A percentile compares a stretch with the other conserved stretches of the same genome.
Evolutionary conservation across 2,888 invertebrate species (phyloP).

Genomic region (Zelleria hepariella): DNA sequence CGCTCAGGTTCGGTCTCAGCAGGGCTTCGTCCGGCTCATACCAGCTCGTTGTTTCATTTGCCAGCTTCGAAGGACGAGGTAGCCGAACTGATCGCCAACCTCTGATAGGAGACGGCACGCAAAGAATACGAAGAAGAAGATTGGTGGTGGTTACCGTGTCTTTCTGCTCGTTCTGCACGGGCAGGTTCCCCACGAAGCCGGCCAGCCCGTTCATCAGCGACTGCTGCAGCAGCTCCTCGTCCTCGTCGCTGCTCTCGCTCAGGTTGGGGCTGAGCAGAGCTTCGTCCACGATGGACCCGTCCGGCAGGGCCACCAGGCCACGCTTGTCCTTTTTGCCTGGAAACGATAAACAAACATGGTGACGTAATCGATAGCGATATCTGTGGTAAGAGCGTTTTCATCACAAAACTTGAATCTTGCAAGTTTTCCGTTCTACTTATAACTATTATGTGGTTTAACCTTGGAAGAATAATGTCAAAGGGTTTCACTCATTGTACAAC

Average conservation of each 20-base stretch:
- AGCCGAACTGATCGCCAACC: too few species aligned
- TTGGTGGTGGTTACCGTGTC: slow-evolving; percentile 39
- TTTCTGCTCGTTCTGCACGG: slow-evolving; percentile 74
- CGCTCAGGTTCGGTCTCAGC: slow-evolving; percentile 46
- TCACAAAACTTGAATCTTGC: too few species aligned
- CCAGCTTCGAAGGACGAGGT: too few species aligned
- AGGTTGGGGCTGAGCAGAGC: slow-evolving; percentile 59
- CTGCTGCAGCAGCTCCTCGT: slow-evolving; percentile 60
- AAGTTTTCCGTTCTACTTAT: too few species aligned
- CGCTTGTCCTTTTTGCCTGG: slow-evolving; percentile 74
- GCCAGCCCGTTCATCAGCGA: slow-evolving; percentile 76
- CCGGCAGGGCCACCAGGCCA: slow-evolving; percentile 75
- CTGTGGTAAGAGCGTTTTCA: not conserved
- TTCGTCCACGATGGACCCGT: slow-evolving; percentile 79
- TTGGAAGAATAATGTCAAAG: too few species aligned
- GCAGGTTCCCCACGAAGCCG: slow-evolving; percentile 77
- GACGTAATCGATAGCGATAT: not conserved
- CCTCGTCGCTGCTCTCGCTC: slow-evolving; percentile 32
- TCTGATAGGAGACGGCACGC: too few species aligned
- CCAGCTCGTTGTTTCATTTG: too few species aligned
- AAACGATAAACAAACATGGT: slow-evolving; percentile 8
- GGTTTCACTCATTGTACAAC: too few species aligned
- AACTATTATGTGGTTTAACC: too few species aligned
- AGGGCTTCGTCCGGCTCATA: slow-evolving; percentile 76
- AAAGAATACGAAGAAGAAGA: too few species aligned